Conservation (phyloP, 2,888 invertebrate genomes). For the Drosophila macrothrix region DNA sequence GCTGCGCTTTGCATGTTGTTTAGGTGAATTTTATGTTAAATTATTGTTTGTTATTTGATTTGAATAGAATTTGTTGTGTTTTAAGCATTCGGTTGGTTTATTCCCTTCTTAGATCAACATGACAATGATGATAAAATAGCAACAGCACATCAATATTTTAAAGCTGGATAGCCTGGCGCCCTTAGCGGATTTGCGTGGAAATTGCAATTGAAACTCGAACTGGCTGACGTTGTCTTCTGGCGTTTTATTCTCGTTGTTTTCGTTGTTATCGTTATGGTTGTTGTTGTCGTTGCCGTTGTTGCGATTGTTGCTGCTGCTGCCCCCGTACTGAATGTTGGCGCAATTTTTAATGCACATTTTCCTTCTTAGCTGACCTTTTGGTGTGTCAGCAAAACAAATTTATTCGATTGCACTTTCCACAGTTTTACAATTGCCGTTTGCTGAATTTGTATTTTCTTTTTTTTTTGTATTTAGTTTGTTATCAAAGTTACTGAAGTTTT, state of each 20-base stretch:
- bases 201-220: slow-evolving; percentile 53
- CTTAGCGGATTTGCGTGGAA: slow-evolving; percentile 54
- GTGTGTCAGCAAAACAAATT: slow-evolving; percentile 54
- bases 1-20: slow-evolving; percentile 12
- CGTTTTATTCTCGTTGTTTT: slow-evolving; percentile 23
- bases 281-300: slow-evolving; percentile 10
- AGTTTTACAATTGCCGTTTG: slow-evolving; percentile 50
- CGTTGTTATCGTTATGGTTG: slow-evolving; percentile 25
- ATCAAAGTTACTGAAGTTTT: slow-evolving; percentile 55
- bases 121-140: slow-evolving; percentile 71
- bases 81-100: background rate
- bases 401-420: slow-evolving; percentile 75
- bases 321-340: slow-evolving; percentile 50
- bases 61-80: background rate
- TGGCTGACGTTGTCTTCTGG: slow-evolving; percentile 44
- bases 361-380: slow-evolving; percentile 51
- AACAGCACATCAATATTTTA: slow-evolving; percentile 73
- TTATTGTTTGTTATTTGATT: slow-evolving; percentile 2
- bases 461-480: slow-evolving; percentile 41
- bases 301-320: slow-evolving; percentile 24
- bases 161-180: slow-evolving; percentile 61
- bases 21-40: background rate
- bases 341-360: slow-evolving; percentile 76
- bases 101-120: slow-evolving; percentile 51
- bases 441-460: background rate